Evolutionary conservation across 2,888 invertebrate species (phyloP).

Genomic region (Automeris io): DNA sequence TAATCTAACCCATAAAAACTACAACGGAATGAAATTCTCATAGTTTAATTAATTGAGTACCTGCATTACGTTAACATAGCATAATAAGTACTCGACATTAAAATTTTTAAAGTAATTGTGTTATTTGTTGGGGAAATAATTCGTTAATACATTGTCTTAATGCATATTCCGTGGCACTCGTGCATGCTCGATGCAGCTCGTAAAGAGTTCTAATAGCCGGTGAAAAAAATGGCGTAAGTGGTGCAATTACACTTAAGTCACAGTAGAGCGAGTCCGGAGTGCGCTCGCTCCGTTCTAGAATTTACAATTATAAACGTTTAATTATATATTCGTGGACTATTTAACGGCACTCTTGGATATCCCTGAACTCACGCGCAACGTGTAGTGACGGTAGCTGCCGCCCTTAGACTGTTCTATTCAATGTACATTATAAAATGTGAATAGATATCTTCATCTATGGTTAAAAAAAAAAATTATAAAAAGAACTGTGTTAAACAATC

Average conservation of each 20-base stretch:
- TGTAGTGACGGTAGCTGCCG: no score
- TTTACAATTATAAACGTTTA: slow-evolving; percentile 28
- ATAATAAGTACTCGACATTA: slow-evolving; percentile 7
- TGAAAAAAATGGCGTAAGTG: slow-evolving; percentile 42
- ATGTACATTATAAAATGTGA: no score
- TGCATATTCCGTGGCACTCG: slow-evolving; percentile 9
- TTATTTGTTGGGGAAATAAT: slow-evolving; percentile 20
- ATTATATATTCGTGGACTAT: slow-evolving; percentile 8
- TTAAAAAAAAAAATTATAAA: no score
- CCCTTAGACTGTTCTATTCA: no score
- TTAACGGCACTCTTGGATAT: no score
- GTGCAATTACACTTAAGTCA: slow-evolving; percentile 46
- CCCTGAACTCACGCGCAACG: no score
- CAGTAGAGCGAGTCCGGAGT: slow-evolving; percentile 40
- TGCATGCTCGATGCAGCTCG: slow-evolving; percentile 37
- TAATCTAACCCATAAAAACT: no score
- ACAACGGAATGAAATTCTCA: no score
- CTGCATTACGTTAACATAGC: slow-evolving; percentile 3
- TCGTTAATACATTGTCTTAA: slow-evolving; percentile 20
- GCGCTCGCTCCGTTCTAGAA: slow-evolving; percentile 20
- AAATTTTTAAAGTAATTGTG: slow-evolving; percentile 19
- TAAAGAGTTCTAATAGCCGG: slow-evolving; percentile 46
- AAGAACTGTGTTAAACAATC: no score
- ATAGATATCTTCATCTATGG: no score
- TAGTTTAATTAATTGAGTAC: slow-evolving; percentile 4